Base-by-base conservation (phyloP, 2,888 invertebrate genomes). In the Parnassius mnemosyne region DNA sequence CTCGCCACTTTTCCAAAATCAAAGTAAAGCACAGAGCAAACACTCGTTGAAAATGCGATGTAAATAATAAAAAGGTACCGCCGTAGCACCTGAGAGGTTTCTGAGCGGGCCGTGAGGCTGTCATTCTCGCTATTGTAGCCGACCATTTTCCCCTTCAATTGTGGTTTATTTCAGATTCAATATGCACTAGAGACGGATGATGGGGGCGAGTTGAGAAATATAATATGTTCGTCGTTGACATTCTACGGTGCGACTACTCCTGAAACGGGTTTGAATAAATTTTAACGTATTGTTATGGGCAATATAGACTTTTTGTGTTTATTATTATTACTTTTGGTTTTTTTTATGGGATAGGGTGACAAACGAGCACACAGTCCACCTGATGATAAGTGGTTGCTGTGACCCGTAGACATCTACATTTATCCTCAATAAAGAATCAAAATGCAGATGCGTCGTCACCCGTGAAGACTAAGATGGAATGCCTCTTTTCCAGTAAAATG, bases 41-140 rank as follows among this genome's bases (percentile, higher is more conserved):
- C 90, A 90, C 90, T 89, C 88, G 87, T 83, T 85, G 89, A 89
- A 90, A 90, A 90, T 90, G 86, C 83, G 87, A 79, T 87, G 85
- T 90, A 91, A 90, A 91, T 91, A 90, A 90, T 90, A 90, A 89
- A 90, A 87, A 85, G 88, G 88, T 78, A 79, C 76, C 72, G 68
- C 69, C 70, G 70, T 69, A 71, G 76, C 72, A 79, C 79, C 80
- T 78, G 79, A 74, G 80, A 81, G 80, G 78, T 74, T 80, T 79
- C 65, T 57, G 54, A 13, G 73, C 69, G 76, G 73, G 73, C 70
- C 72, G 68, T 71, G 55, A 53, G 76, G 79, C 79, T 85, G 88
- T 87, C 89, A 84, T 83, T 84, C 83, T 78, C 80, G 74, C 80
- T 74, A 85, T 84, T 84, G 84, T 85, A 76, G 77, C 77, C 74